phyloP scores from a whole-genome alignment of 2,888 invertebrate genomes.

The Anodontia alba region DNA sequence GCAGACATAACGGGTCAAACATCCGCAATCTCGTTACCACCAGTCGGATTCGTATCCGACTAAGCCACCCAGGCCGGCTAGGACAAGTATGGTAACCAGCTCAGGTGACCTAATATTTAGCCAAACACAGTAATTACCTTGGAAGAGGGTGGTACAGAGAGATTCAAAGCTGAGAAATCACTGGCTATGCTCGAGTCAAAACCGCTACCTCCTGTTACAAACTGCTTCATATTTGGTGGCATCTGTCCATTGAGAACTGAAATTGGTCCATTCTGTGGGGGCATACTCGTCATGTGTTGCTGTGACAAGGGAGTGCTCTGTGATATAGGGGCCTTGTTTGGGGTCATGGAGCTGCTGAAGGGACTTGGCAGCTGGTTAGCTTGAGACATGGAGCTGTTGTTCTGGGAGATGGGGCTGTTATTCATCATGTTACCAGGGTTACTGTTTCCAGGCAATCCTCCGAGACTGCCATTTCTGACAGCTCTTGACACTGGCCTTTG shows the following conservation, averaged over 20 bases:
- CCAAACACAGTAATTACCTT: no score
- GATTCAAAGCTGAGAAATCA: slow-evolving; percentile 79
- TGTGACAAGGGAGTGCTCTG: slow-evolving; percentile 60
- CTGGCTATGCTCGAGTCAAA: slow-evolving; percentile 66
- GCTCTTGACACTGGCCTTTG: slow-evolving; percentile 55
- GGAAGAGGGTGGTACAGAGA: slow-evolving; percentile 66
- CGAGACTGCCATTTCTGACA: slow-evolving; percentile 44
- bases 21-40: no score
- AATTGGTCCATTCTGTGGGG: slow-evolving; percentile 59
- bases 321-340: slow-evolving; percentile 58
- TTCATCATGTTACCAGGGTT: slow-evolving; percentile 46
- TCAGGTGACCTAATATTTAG: no score
- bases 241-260: slow-evolving; percentile 59
- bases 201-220: slow-evolving; percentile 37
- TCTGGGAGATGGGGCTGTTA: slow-evolving; percentile 34
- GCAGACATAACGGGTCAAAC: no score
- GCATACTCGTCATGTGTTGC: slow-evolving; percentile 36
- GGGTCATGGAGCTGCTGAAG: slow-evolving; percentile 53
- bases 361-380: slow-evolving; percentile 56
- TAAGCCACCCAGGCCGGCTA: no score
- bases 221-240: slow-evolving; percentile 59
- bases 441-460: slow-evolving; percentile 41
- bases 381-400: slow-evolving; percentile 48
- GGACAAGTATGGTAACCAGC: no score
- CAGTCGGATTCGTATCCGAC: no score